Conservation (phyloP, 2,797 vertebrate genomes). For the Hephaestus fuliginosus region DNA sequence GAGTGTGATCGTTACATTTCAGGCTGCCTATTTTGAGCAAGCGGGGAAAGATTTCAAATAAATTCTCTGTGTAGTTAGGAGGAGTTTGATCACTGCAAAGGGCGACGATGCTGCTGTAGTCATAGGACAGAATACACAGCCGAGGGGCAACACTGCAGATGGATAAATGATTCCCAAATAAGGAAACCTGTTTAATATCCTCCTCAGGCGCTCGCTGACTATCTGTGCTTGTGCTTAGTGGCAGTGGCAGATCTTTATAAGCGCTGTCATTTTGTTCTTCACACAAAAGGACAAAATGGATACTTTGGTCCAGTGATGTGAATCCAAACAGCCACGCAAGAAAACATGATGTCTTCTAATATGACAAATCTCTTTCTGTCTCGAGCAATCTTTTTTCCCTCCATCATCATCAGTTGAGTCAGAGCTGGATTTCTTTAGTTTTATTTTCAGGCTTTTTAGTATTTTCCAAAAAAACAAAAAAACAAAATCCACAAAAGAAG, state of each 20-base stretch:
- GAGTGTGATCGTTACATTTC: conserved; percentile 36
- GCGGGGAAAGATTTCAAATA: conserved; percentile 36
- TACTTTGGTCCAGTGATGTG: conserved; percentile 52
- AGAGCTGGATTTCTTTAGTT: conserved; percentile 14
- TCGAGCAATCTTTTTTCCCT: not conserved
- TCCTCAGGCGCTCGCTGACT: conserved; percentile 62
- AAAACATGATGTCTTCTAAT: conserved; percentile 43
- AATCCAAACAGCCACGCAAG: conserved; percentile 40
- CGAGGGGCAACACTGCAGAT: conserved; percentile 51
- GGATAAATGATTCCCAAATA: conserved; percentile 71
- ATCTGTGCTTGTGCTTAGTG: conserved; percentile 51
- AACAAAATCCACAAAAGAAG: not conserved
- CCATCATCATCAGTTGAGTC: conserved; percentile 37
- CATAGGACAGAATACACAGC: conserved; percentile 49
- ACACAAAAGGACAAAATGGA: conserved; percentile 66
- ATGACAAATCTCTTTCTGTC: conserved; percentile 40
- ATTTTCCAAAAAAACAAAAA: not conserved
- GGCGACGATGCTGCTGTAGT: conserved; percentile 26
- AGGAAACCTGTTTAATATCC: conserved; percentile 68
- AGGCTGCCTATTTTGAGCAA: conserved; percentile 32
- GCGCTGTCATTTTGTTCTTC: conserved; percentile 58
- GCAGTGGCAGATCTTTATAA: conserved; percentile 47
- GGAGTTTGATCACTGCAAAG: conserved; percentile 51
- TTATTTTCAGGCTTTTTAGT: conserved; percentile 13
- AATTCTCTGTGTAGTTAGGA: conserved; percentile 43